Conservation (phyloP, 1,140 invertebrate genomes). For the Aphaenogaster ashmeadi region DNA sequence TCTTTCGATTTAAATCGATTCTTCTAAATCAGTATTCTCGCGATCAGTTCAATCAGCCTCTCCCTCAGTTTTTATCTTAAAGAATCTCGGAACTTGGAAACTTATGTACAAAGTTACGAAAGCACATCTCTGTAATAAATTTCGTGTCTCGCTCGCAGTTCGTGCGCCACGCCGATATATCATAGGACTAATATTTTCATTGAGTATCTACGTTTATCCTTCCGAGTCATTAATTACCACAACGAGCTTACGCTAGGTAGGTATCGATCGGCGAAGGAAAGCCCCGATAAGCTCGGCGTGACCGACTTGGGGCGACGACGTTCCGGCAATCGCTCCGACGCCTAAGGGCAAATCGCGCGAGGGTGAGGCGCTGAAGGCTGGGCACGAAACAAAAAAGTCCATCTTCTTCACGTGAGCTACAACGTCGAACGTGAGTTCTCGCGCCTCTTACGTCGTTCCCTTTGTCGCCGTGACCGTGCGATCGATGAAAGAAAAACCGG, state of each 20-base stretch:
- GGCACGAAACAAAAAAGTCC: slow-evolving; percentile 15
- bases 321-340: slow-evolving; percentile 24
- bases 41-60: not conserved
- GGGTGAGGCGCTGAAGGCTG: not conserved
- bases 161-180: slow-evolving; percentile 40
- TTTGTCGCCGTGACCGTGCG: not conserved
- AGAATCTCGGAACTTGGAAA: not conserved
- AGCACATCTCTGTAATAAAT: slow-evolving; percentile 36
- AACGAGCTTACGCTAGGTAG: slow-evolving; percentile 52
- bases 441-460: not conserved
- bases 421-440: slow-evolving; percentile 28
- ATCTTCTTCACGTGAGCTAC: slow-evolving; percentile 12
- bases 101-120: slow-evolving; percentile 9
- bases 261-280: slow-evolving; percentile 55
- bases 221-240: slow-evolving; percentile 63
- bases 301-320: slow-evolving; percentile 40
- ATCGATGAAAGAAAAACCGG: slow-evolving; percentile 12
- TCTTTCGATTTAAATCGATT: not conserved
- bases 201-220: slow-evolving; percentile 41
- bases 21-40: not conserved
- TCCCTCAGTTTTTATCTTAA: not conserved
- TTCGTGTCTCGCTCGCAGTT: slow-evolving; percentile 7
- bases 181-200: slow-evolving; percentile 64
- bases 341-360: slow-evolving; percentile 32
- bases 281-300: slow-evolving; percentile 57